These are phyloP conservation scores for Eristalis pertinax DNA, from an alignment of 2,888 invertebrate genomes.

Conservation along the genomic window DNA sequence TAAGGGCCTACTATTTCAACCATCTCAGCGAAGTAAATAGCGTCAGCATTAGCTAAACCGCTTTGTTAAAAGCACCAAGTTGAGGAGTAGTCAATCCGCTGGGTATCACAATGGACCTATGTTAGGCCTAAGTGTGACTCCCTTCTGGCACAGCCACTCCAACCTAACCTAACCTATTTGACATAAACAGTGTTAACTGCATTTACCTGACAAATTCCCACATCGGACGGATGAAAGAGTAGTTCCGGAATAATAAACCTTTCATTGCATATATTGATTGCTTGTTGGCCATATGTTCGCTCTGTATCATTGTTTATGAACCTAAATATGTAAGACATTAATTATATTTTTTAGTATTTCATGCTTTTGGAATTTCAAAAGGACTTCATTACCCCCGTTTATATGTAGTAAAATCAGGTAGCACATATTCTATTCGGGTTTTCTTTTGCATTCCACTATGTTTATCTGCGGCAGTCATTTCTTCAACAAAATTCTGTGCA, in stretches of 20 bases:
- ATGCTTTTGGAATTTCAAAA: slow-evolving; percentile 35
- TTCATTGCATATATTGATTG: slow-evolving; percentile 94
- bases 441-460: background rate
- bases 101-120: too few species aligned
- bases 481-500: slow-evolving; percentile 90
- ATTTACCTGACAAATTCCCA: slow-evolving; percentile 91
- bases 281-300: slow-evolving; percentile 85
- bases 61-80: too few species aligned
- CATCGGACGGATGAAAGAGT: slow-evolving; percentile 96
- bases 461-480: slow-evolving; percentile 84
- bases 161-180: too few species aligned
- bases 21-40: too few species aligned
- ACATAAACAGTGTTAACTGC: too few species aligned
- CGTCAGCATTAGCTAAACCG: too few species aligned
- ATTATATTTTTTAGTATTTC: background rate
- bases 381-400: slow-evolving; percentile 86
- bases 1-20: too few species aligned
- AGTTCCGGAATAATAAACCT: slow-evolving; percentile 97
- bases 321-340: background rate
- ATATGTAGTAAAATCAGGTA: slow-evolving; percentile 97
- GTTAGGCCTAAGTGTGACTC: too few species aligned
- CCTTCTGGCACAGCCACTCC: too few species aligned
- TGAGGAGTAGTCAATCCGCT: too few species aligned
- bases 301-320: slow-evolving; percentile 54
- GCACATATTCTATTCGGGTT: slow-evolving; percentile 93